Percentiles rank a stretch among this genome's conserved stretches.
Conservation (phyloP, 2,797 vertebrate genomes). For the Melanotaenia boesemani region DNA sequence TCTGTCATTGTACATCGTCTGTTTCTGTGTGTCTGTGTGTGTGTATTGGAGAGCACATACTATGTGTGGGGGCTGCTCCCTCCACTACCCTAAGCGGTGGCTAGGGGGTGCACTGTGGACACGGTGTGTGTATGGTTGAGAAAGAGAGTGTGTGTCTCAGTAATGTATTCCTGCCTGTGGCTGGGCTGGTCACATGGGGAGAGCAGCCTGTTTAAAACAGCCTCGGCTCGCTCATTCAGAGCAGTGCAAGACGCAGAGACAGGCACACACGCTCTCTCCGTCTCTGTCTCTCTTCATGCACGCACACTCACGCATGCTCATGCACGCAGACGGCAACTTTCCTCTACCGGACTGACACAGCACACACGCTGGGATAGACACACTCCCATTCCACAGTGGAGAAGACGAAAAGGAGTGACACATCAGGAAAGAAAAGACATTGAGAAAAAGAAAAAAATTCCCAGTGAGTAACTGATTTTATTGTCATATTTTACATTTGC, state of each 20-base stretch:
- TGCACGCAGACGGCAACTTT: constrained; percentile 70
- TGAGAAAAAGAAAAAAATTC: constrained; percentile 51
- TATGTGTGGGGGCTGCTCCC: constrained; percentile 45
- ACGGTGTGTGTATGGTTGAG: constrained; percentile 61
- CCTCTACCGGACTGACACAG: constrained; percentile 71
- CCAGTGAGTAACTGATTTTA: constrained; percentile 71
- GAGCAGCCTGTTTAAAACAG: constrained; percentile 84
- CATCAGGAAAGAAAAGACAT: constrained; percentile 48
- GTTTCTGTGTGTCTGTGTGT: neutral
- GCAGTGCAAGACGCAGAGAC: constrained; percentile 79
- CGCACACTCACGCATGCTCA: constrained; percentile 50
- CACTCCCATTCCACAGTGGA: constrained; percentile 63
- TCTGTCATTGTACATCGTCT: neutral
- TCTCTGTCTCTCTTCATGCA: constrained; percentile 31
- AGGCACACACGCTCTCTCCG: constrained; percentile 67
- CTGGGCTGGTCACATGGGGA: constrained; percentile 92
- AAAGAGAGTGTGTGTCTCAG: constrained; percentile 54
- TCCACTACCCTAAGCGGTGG: constrained; percentile 77
- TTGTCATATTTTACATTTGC: constrained; percentile 40
- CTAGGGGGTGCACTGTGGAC: constrained; percentile 84
- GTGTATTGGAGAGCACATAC: neutral
- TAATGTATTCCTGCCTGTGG: constrained; percentile 86
- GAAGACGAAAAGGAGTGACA: constrained; percentile 77
- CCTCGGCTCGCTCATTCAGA: constrained; percentile 78
- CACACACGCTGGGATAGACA: constrained; percentile 70